These are phyloP conservation scores for Gibbula magus DNA, from an alignment of 2,888 invertebrate genomes.

Conservation along the genomic window DNA sequence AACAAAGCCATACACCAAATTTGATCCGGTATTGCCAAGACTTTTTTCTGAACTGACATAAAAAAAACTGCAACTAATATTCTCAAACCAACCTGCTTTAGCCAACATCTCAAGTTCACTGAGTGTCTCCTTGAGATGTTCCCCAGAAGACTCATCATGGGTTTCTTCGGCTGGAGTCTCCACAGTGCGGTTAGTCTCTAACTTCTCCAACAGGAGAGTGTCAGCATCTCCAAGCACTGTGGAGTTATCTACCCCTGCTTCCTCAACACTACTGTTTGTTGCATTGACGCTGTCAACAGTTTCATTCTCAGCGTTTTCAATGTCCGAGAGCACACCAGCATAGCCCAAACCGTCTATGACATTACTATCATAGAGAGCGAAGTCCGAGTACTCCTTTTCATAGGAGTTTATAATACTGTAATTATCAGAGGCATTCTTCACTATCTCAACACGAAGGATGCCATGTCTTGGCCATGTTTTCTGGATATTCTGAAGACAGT, in stretches of 20 bases:
- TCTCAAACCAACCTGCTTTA: conserved; percentile 78
- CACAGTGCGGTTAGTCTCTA: neutral
- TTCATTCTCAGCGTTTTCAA: conserved; percentile 17
- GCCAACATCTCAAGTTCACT: conserved; percentile 80
- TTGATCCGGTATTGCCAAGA: too few species aligned
- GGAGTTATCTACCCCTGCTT: conserved; percentile 23
- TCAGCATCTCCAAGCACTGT: neutral
- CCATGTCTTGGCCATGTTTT: conserved; percentile 96
- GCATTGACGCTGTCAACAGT: neutral
- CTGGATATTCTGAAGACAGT: conserved; percentile 89
- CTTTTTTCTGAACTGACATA: too few species aligned
- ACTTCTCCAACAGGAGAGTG: neutral
- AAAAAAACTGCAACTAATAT: neutral
- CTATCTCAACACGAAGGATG: conserved; percentile 92
- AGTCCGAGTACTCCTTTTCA: conserved; percentile 78
- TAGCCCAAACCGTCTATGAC: conserved; percentile 40
- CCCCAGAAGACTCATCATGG: conserved; percentile 12
- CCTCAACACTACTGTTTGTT: neutral
- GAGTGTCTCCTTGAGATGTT: conserved; percentile 66
- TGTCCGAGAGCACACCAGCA: conserved; percentile 13
- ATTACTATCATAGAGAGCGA: conserved; percentile 53
- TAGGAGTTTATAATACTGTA: conserved; percentile 89
- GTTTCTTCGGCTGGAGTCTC: neutral
- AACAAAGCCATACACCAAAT: too few species aligned
- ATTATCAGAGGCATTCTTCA: conserved; percentile 78